Evolutionary conservation across 2,113 vertebrate genomes (phyloP).

Genomic region (Channa maculata): DNA sequence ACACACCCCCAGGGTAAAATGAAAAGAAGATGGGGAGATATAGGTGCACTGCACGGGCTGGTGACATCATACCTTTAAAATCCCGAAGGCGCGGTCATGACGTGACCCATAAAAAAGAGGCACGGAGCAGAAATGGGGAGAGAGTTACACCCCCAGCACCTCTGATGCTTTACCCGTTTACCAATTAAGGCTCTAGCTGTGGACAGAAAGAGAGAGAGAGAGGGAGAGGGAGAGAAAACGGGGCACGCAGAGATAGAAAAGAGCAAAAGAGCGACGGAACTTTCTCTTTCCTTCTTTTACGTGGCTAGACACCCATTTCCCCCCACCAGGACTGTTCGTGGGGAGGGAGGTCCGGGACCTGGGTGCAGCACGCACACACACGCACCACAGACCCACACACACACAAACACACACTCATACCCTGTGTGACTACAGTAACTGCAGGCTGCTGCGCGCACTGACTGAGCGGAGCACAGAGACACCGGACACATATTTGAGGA

Average conservation of each 20-base stretch:
- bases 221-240: constrained; percentile 4
- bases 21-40: constrained; percentile 18
- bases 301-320: constrained; percentile 59
- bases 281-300: constrained; percentile 71
- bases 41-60: constrained; percentile 38
- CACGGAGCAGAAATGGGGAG: constrained; percentile 15
- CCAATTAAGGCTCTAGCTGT: constrained; percentile 77
- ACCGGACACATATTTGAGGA: constrained; percentile 13
- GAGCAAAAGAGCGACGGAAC: constrained; percentile 57
- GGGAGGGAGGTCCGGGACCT: constrained; percentile 72
- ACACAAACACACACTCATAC: constrained; percentile 22
- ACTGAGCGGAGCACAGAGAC: constrained; percentile 51
- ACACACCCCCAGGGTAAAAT: not conserved
- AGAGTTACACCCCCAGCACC: constrained; percentile 52
- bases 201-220: constrained; percentile 31
- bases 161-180: constrained; percentile 62
- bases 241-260: constrained; percentile 68
- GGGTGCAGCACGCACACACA: constrained; percentile 37
- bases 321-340: constrained; percentile 70
- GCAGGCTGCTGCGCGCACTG: constrained; percentile 54
- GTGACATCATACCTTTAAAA: constrained; percentile 84
- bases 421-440: constrained; percentile 22
- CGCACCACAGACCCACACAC: too few relatives aligned
- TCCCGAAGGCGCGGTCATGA: constrained; percentile 84
- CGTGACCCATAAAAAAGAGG: constrained; percentile 67